Percentiles rank a stretch among this genome's conserved stretches.
phyloP scores from a whole-genome alignment of 2,888 invertebrate species.

The Physocephala rufipes region DNA sequence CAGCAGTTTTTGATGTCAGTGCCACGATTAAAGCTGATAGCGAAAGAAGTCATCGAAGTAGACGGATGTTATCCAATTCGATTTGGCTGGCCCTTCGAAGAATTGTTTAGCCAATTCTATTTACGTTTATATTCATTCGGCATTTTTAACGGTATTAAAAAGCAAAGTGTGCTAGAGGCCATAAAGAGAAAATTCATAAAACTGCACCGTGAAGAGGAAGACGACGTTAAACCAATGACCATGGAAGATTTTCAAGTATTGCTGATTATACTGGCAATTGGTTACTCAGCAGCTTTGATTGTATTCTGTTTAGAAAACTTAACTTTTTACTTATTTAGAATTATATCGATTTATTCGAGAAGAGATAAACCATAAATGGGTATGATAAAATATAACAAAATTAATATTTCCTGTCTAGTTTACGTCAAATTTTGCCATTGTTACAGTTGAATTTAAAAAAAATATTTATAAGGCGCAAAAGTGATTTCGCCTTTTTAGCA shows the following conservation, averaged over 20 bases:
- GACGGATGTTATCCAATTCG: neutral
- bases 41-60: neutral
- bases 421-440: neutral
- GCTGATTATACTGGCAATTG: constrained; percentile 33
- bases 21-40: constrained; percentile 16
- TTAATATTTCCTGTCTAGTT: neutral
- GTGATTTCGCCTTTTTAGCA: too few relatives aligned
- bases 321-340: neutral
- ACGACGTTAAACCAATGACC: constrained; percentile 27
- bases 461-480: too few relatives aligned
- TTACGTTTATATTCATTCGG: constrained; percentile 19
- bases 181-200: constrained; percentile 22
- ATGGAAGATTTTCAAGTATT: constrained; percentile 40
- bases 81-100: constrained; percentile 27
- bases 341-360: neutral
- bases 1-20: constrained; percentile 28
- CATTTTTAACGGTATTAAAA: constrained; percentile 10
- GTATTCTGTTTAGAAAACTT: neutral
- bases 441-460: too few relatives aligned
- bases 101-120: constrained; percentile 37
- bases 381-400: neutral
- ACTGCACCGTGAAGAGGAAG: constrained; percentile 9
- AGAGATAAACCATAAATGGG: neutral
- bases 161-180: constrained; percentile 15
- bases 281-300: constrained; percentile 24